Evolutionary conservation across 1,140 invertebrate species (phyloP).

Genomic region (Brachionus asplanchnoidis): DNA sequence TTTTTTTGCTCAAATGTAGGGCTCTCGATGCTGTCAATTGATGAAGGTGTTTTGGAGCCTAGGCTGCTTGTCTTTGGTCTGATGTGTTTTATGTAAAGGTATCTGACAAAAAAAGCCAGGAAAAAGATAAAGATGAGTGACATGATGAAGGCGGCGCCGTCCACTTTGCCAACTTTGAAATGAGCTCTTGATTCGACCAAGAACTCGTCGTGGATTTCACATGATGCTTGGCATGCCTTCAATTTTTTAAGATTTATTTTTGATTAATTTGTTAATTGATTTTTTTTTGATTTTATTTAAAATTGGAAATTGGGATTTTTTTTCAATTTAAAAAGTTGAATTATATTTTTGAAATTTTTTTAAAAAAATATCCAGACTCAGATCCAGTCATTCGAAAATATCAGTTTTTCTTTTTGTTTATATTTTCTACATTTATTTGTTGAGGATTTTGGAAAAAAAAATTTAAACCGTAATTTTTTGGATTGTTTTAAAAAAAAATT

Average conservation of each 20-base stretch:
- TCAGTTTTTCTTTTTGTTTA: no score
- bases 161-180: neutral
- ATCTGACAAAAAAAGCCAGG: neutral
- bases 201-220: constrained; percentile 13
- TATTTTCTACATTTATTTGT: no score
- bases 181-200: neutral
- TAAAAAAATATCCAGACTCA: no score
- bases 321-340: no score
- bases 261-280: neutral
- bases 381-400: no score
- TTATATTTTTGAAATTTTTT: no score
- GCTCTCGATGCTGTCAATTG: neutral
- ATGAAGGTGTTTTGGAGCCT: neutral
- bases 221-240: constrained; percentile 24
- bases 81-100: neutral
- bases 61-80: neutral
- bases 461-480: no score
- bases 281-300: neutral
- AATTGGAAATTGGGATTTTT: no score
- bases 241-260: no score
- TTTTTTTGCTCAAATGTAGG: neutral
- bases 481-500: no score
- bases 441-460: no score
- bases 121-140: neutral
- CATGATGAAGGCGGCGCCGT: neutral